Base-by-base conservation (phyloP, 2,113 vertebrate species). In the Podarcis cretensis region DNA sequence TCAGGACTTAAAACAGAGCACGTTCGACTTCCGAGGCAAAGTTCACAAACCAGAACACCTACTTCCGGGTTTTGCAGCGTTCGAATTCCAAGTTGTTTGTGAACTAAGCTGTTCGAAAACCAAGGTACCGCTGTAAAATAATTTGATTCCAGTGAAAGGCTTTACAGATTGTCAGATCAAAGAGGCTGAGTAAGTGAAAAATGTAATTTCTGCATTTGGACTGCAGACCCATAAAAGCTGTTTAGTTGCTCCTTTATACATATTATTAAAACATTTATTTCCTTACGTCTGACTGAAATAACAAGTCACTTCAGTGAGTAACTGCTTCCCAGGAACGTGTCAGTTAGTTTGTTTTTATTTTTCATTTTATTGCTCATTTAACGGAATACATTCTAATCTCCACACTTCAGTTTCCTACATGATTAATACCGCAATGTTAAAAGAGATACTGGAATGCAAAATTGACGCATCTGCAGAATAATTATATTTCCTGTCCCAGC, bases 391-490 rank as follows among this genome's bases (percentile, higher is more conserved):
- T 95, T 95, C 83, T 95, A 91, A 85, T 94, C 84, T 90, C 88
- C 87, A 63, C 76, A 89, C 89, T 95, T 94, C 94, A 87, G 89
- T 94, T 96, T 94, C 91, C 76, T 91, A 85, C 63, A 74, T 92
- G 94, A 92, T 96, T 96, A 96, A 94, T 95, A 95, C 88, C 73
- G 77, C 89, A 94, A 90, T 89, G 95, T 93, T 93, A 93, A 95
- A 95, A 94, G 66, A 89, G 82, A 94, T 94, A 92, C 23, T 76
- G 25, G 93, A 96, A 94, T 82, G 90, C 90, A 96, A 94, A 93
- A 88, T 92, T 95, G 95, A 94, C 84, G 90, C 94, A 96, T 94
- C 92, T 92, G 91, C 94, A 0, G 23, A 90, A 95, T 96, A 96
- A 96, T 96, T 95, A 89, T 85, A 80, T 92, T 96, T 92, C 81